Conservation (phyloP, 2,113 vertebrate genomes). For the Corythoichthys intestinalis region DNA sequence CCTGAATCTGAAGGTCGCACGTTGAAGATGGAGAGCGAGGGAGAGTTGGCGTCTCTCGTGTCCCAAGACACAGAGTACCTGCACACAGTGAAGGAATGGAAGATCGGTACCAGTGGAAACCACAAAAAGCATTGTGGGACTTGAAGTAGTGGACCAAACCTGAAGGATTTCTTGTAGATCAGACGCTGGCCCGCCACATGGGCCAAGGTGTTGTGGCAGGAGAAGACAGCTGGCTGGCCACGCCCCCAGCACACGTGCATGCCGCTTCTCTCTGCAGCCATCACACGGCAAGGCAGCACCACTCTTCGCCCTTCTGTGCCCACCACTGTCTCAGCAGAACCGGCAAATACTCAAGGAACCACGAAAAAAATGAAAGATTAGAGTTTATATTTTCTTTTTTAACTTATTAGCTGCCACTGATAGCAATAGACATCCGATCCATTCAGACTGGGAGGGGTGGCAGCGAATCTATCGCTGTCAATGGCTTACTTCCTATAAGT, state of each 20-base stretch:
- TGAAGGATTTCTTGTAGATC: slow-evolving; percentile 36
- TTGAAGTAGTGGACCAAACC: slow-evolving; percentile 14
- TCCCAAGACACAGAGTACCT: slow-evolving; percentile 30
- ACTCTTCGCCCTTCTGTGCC: slow-evolving; percentile 31
- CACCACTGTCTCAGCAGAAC: slow-evolving; percentile 41
- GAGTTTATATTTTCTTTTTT: too few species aligned
- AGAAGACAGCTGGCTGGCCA: slow-evolving; percentile 41
- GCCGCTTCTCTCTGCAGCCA: not conserved
- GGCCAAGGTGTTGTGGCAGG: slow-evolving; percentile 43
- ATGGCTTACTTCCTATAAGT: too few species aligned
- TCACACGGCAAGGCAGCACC: slow-evolving; percentile 27
- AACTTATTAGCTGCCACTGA: too few species aligned
- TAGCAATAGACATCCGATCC: too few species aligned
- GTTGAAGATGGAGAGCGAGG: slow-evolving; percentile 51
- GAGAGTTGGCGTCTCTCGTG: slow-evolving; percentile 20
- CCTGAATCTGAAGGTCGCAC: slow-evolving; percentile 44
- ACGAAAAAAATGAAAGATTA: not conserved
- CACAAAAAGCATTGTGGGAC: not conserved
- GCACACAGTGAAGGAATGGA: not conserved
- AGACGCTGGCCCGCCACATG: not conserved
- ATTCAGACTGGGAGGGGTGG: too few species aligned
- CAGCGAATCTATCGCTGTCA: too few species aligned
- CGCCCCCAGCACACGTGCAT: slow-evolving; percentile 52
- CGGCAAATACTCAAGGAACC: not conserved
- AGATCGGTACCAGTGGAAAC: not conserved